Evolutionary conservation across 2,888 invertebrate species (phyloP), one percentile per base, ranked within the genome.

Genomic region (Rotaria macrura): DNA sequence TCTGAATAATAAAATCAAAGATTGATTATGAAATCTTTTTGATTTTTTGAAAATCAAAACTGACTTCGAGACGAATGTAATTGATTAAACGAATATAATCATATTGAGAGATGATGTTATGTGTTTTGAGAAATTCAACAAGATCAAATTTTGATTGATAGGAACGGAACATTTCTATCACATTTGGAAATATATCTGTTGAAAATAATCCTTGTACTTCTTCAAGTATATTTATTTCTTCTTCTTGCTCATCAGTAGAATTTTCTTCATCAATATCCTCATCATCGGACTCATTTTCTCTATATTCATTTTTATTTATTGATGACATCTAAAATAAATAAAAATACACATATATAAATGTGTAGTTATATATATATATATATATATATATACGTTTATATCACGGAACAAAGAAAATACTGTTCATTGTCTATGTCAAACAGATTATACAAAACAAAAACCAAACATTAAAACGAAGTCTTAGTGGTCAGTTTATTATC

Each of bases 21-120:
- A 1, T 23, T 23, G 23, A 52, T 17, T 52, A 12, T 52, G 52
- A 5, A 49, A 49, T 12, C 49, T 17, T 43, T 83, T 55, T 87
- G 87, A 85, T 87, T 87, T 86, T 57, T 47, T 95, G n/a, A n/a
- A 57, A 57, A 65, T 29, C 34, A 65, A 54, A 20, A 65, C 34
- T 93, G 89, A 95, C 91, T 89, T 91, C 89, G 29, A 90, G 72
- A 72, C 85, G 72, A 52, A 85, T 84, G 55, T 72, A 85, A 72
- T 85, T 85, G 29, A 85, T 84, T 72, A 85, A 84, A 52, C 84
- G 84, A 23, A 85, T 90, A 87, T 89, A 90, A 20, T 88, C 94
- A 91, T 65, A 65, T 65, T 65, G 65, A 7, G 65, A 65, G 38
- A 17, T 6, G 38, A 65, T 65, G 1, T 65, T 2, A 38, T 65